These are phyloP conservation scores for Phyllostomus discolor DNA, from an alignment of 2,113 vertebrate species.

Conservation along the genomic window DNA sequence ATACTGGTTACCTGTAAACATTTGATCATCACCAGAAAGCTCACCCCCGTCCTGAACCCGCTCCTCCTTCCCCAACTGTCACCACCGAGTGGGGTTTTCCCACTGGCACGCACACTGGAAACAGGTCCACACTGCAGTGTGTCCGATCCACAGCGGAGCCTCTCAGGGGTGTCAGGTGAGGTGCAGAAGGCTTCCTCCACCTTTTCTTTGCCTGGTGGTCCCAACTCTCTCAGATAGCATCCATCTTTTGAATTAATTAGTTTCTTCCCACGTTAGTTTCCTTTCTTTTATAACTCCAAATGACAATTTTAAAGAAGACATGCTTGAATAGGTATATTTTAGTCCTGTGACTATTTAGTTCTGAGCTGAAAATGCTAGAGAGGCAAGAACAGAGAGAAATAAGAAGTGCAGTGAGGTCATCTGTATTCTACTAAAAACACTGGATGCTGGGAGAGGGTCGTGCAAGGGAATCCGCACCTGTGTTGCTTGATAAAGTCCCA, in stretches of 20 bases:
- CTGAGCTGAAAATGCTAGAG: not conserved
- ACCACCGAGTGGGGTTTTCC: not conserved
- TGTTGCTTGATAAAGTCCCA: not conserved
- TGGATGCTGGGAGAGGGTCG: not conserved
- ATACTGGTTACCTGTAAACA: not conserved
- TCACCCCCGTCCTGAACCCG: not conserved
- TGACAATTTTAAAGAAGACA: not conserved
- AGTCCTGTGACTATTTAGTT: not conserved
- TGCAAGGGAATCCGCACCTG: not conserved
- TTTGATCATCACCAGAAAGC: not conserved
- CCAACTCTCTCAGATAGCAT: not conserved
- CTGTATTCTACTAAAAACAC: not conserved
- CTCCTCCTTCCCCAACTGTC: not conserved
- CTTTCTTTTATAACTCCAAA: not conserved
- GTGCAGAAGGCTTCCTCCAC: fast-evolving
- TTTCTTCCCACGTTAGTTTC: not conserved
- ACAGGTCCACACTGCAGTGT: not conserved
- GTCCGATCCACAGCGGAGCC: not conserved
- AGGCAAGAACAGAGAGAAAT: not conserved
- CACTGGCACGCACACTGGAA: too few relatives aligned
- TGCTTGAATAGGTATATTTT: not conserved
- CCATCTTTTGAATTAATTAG: not conserved
- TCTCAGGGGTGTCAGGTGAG: not conserved
- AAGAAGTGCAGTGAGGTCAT: not conserved
- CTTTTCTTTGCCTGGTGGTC: not conserved